Evolutionary conservation across 2,888 invertebrate species (phyloP), one percentile per base, ranked within the genome.

Genomic region (Gymnosoma rotundatum): DNA sequence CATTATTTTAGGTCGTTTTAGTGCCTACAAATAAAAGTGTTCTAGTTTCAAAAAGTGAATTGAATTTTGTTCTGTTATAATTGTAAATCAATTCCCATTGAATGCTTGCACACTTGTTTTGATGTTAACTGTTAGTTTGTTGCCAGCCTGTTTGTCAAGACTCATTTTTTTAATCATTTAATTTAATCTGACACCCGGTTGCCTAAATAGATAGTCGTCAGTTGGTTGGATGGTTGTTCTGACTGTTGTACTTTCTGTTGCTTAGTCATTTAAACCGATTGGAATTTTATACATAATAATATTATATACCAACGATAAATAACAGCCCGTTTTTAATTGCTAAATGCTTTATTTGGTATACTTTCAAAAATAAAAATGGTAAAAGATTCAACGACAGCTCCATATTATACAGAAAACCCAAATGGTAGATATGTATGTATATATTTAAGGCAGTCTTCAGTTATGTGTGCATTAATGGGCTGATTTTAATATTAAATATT

Each of bases 321-420:
- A 38, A 42, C 70, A 78, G 67, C 58, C 66, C 64, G 78, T 78
- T 80, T 69, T 69, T 76, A 67, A 78, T 78, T 73, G 54, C 54
- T 73, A 50, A 63, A 69, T 48, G 42, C 72, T 58, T 69, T 74
- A 79, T 79, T 75, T 83, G 64, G 83, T 75, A 75, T 70, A 83
- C 75, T 79, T 83, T 70, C 69, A 61, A 83, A 78, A 76, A 64
- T 4, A 66, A 52, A 63, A 61, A 58, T 54, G 45, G 38, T 72
- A 72, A 32, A 32, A 79, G 72, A 72, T 79, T 79, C 72, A 79
- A 50, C 64, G 54, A 7, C 45, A 56, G 36, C 64, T 58, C 64
- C 56, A 66, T n/a, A 10, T n/a, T 32, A 60, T 45, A 32, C 7
- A 64, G n/a, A 42, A 42, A 52, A 45, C 16, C 12, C 18, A 18